Percentiles rank a stretch among this genome's conserved stretches.
Conservation (phyloP, 2,113 vertebrate genomes). For the Monopterus albus region DNA sequence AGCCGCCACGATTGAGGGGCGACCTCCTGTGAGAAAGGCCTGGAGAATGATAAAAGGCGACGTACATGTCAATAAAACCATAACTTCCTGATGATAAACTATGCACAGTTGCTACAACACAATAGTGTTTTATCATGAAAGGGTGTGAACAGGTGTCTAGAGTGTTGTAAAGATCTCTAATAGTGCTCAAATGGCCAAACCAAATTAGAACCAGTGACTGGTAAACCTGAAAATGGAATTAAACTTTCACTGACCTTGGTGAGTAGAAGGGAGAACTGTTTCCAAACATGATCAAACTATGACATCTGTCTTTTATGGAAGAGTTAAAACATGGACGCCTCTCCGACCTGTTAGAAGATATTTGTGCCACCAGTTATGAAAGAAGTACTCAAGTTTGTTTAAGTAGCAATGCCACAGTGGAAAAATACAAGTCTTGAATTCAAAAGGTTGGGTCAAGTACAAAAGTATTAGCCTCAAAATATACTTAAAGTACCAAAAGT, state of each 20-base stretch:
- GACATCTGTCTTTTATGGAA: background rate
- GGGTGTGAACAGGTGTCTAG: conserved; percentile 1
- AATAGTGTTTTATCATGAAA: background rate
- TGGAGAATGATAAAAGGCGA: conserved; percentile 42
- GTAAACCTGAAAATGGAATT: background rate
- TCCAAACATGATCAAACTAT: conserved; percentile 59
- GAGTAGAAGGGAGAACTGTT: conserved; percentile 58
- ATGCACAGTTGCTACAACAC: background rate
- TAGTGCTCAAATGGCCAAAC: background rate
- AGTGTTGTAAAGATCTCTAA: background rate
- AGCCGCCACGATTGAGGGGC: conserved; percentile 27
- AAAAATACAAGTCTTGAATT: too few species aligned
- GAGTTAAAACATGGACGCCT: background rate
- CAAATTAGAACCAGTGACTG: rapidly evolving
- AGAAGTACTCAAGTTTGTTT: too few species aligned
- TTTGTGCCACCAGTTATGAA: too few species aligned
- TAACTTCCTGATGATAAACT: background rate
- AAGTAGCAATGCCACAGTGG: too few species aligned
- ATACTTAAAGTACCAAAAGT: too few species aligned
- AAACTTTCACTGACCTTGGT: conserved; percentile 49
- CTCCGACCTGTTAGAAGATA: conserved; percentile 30
- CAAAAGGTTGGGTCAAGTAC: too few species aligned
- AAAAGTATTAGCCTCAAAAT: too few species aligned
- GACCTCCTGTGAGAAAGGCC: conserved; percentile 66
- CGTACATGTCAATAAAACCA: conserved; percentile 14